Conservation (phyloP, 2,888 invertebrate genomes). For the Tuberolachnus salignus region DNA sequence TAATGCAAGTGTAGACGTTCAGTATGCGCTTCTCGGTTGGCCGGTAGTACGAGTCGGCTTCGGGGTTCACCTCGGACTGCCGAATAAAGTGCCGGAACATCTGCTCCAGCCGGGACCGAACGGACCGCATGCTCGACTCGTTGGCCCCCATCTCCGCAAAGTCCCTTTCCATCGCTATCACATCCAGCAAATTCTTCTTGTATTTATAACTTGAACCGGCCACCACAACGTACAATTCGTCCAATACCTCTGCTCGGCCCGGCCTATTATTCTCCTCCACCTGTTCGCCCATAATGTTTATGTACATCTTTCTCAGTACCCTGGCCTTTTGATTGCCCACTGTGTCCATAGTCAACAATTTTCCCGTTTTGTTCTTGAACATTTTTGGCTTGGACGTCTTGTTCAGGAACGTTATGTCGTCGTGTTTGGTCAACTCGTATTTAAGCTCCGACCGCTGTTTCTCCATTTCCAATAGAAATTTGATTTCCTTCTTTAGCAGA, state of each 20-base stretch:
- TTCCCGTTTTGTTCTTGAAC: conserved; percentile 77
- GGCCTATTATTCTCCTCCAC: neutral
- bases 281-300: conserved; percentile 62
- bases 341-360: conserved; percentile 78
- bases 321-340: conserved; percentile 79
- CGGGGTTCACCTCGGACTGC: conserved; percentile 68
- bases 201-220: conserved; percentile 18
- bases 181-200: conserved; percentile 15
- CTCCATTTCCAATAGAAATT: conserved; percentile 73
- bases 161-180: conserved; percentile 20
- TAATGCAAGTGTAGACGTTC: conserved; percentile 64
- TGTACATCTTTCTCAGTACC: conserved; percentile 76
- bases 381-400: conserved; percentile 75
- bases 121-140: neutral
- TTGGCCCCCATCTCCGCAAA: neutral
- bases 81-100: conserved; percentile 67
- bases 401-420: conserved; percentile 65
- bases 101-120: conserved; percentile 70
- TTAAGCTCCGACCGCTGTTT: conserved; percentile 70
- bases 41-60: conserved; percentile 62
- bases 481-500: conserved; percentile 76
- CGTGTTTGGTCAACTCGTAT: conserved; percentile 58
- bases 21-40: conserved; percentile 30
- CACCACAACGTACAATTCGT: conserved; percentile 1
- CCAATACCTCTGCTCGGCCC: conserved; percentile 66